phyloP scores from a whole-genome alignment of 1,140 invertebrate species.

The Archivesica marissinica region DNA sequence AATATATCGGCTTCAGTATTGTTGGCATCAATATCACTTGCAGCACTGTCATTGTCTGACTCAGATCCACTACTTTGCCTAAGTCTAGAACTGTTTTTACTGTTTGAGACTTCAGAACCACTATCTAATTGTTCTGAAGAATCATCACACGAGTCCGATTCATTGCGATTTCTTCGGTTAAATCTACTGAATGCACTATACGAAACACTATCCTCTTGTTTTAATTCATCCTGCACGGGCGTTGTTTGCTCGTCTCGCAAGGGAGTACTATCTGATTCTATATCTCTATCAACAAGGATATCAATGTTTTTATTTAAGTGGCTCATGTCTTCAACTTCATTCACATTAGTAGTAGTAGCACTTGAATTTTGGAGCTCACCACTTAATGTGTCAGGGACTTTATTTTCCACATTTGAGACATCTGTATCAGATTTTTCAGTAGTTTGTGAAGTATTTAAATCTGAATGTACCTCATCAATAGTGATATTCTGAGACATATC shows the following conservation, averaged over 20 bases:
- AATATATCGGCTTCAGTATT: not conserved
- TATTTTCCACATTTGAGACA: not conserved
- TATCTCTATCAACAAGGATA: not conserved
- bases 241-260: constrained; percentile 27
- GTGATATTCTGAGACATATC: constrained; percentile 14
- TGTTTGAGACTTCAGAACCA: not conserved
- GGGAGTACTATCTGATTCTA: not conserved
- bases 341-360: not conserved
- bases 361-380: not conserved
- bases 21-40: not conserved
- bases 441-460: not conserved
- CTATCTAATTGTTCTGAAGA: constrained; percentile 27
- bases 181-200: constrained; percentile 59
- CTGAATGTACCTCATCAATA: constrained; percentile 12
- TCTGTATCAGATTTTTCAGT: not conserved
- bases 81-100: not conserved
- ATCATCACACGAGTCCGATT: constrained; percentile 35
- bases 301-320: not conserved
- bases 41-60: not conserved
- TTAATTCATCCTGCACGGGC: constrained; percentile 17
- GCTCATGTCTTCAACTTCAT: not conserved
- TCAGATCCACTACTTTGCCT: constrained; percentile 18
- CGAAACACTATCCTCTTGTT: constrained; percentile 56
- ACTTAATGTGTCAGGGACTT: not conserved
- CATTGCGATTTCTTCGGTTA: constrained; percentile 36